Conservation (phyloP, 2,888 invertebrate species). For the Mythimna albipuncta region DNA sequence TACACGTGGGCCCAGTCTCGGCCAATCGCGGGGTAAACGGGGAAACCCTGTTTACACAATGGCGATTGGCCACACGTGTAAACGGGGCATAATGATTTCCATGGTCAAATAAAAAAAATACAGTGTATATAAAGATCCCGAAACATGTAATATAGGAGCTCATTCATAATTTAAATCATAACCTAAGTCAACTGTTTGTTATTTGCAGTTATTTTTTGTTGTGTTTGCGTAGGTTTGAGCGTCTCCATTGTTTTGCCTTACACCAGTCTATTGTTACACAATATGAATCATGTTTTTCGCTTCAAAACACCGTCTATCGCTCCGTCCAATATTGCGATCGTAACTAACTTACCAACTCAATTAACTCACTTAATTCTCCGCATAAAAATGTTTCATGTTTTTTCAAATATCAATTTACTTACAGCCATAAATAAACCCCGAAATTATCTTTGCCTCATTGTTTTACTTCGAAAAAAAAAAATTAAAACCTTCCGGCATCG, state of each 20-base stretch:
- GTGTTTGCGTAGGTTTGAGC: not conserved
- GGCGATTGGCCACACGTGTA: no score
- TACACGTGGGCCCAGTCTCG: no score
- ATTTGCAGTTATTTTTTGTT: not conserved
- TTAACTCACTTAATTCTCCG: conserved; percentile 25
- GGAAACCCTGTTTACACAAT: no score
- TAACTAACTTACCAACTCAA: conserved; percentile 37
- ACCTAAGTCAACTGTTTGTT: not conserved
- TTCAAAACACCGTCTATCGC: not conserved
- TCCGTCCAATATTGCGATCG: conserved; percentile 14
- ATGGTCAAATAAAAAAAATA: no score
- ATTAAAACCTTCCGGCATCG: conserved; percentile 43
- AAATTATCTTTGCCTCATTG: conserved; percentile 47
- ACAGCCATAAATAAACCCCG: conserved; percentile 32
- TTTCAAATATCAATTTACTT: conserved; percentile 37
- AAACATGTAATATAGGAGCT: not conserved
- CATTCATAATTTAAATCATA: not conserved
- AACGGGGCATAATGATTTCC: no score
- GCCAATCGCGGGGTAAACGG: no score
- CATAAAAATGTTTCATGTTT: conserved; percentile 27
- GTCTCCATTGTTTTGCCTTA: conserved; percentile 2
- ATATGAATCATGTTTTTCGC: conserved; percentile 23
- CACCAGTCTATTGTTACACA: not conserved
- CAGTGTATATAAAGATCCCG: not conserved
- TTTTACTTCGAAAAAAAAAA: conserved; percentile 29